Base-by-base conservation (phyloP, 2,113 vertebrate genomes). In the Fregata magnificens region DNA sequence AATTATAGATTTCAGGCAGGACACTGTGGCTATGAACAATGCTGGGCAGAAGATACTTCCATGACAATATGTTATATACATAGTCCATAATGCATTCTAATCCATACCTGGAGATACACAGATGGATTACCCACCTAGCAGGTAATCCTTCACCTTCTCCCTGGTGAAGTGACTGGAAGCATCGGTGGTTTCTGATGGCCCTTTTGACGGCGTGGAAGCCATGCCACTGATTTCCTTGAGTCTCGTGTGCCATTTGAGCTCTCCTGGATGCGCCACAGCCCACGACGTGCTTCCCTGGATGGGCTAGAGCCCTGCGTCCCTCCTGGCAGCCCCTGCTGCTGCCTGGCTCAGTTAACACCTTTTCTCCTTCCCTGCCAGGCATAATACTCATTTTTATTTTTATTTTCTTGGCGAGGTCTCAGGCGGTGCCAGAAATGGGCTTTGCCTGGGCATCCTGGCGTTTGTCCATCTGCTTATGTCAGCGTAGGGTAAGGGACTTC, bases 51-150 rank as follows among this genome's bases (percentile, higher is more conserved):
- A n/a, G 25, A 16, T 34, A 5, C 26, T 36, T 11, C 1, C 0
- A 18, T 16, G 77, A 24, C 53, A 32, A 16, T 38, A 2, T 38
- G 6, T 50, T 25, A 4, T 13, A 9, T 8, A 47, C 21, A 2
- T 7, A 6, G 38, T 31, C 45, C 44, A 5, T 50, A 12, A 15
- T 7, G 20, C 5, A 1, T 38, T 40, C 5, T 12, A 45, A 28
- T 28, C 56, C 25, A 1, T 34, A 18, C 17, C 8, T 32, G 24
- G 32, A 36, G 63, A 25, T 9, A 24, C 0, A 0, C 32, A 31
- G 55, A 15, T 12, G 24, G 36, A 9, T 70, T 7, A 9, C 52
- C 36, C 47, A 40, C 59, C 59, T 13, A 6, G n/a, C 31, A 36
- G 40, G 61, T 21, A 22, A 22, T 36, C n/a, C 62, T n/a, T 28